Conservation (phyloP, 2,797 vertebrate species). For the Telmatherina bonti region DNA sequence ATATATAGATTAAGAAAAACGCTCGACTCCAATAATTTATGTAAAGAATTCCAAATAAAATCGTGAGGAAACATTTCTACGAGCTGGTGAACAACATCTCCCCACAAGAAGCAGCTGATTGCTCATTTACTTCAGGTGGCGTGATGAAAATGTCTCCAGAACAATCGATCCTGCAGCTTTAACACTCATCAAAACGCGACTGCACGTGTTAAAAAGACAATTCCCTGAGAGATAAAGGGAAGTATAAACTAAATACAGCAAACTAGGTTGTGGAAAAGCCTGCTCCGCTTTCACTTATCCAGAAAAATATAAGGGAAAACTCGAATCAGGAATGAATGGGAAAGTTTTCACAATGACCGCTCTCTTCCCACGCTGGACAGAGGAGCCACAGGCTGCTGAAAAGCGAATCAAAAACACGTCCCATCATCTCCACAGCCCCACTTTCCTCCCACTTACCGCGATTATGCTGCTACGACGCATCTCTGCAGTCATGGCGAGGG, state of each 20-base stretch:
- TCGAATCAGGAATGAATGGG: slow-evolving; percentile 29
- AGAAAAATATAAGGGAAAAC: not conserved
- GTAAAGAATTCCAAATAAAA: slow-evolving; percentile 12
- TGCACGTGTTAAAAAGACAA: slow-evolving; percentile 32
- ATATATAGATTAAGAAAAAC: slow-evolving; percentile 68
- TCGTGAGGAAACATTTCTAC: not conserved
- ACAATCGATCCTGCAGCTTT: slow-evolving; percentile 7
- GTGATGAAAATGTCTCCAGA: slow-evolving; percentile 14
- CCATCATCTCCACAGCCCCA: not conserved
- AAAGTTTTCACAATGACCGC: not conserved
- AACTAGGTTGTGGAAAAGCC: not conserved
- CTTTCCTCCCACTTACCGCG: slow-evolving; percentile 66
- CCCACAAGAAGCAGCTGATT: not conserved
- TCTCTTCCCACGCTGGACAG: not conserved
- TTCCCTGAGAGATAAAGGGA: slow-evolving; percentile 37
- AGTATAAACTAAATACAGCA: slow-evolving; percentile 35
- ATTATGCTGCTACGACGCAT: slow-evolving; percentile 67
- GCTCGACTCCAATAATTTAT: slow-evolving; percentile 41
- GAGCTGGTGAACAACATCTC: not conserved
- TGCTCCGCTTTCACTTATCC: not conserved
- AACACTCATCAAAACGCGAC: slow-evolving; percentile 10
- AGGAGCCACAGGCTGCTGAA: slow-evolving; percentile 38
- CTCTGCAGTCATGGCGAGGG: slow-evolving; percentile 62
- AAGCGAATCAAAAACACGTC: slow-evolving; percentile 13
- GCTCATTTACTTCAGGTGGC: slow-evolving; percentile 46